Percentiles rank a stretch among this genome's conserved stretches.
Conservation (phyloP, 2,113 vertebrate species). For the Columba livia region DNA sequence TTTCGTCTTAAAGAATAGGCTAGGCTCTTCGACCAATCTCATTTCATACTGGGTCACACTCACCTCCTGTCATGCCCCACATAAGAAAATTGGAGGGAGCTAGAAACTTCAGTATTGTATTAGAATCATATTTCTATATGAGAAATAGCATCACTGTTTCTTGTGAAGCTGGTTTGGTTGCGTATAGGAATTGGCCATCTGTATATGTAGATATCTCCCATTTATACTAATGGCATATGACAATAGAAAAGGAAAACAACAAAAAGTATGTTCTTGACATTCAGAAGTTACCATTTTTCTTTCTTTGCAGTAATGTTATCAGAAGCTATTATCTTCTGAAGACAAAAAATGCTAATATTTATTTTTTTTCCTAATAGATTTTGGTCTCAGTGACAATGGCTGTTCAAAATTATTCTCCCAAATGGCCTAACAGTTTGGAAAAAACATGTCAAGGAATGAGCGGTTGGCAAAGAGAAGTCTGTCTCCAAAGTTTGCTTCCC, state of each 20-base stretch:
- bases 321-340: not conserved
- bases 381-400: not conserved
- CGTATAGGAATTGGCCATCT: not conserved
- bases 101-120: not conserved
- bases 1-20: not conserved
- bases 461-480: not conserved
- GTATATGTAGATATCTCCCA: not conserved
- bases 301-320: not conserved
- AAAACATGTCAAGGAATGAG: not conserved
- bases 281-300: not conserved
- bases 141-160: not conserved
- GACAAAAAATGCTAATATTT: not conserved
- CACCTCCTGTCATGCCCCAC: not conserved
- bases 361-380: not conserved
- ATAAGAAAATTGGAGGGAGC: not conserved
- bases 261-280: not conserved
- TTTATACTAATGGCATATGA: not conserved
- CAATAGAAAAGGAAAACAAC: not conserved
- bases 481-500: not conserved
- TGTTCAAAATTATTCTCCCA: not conserved
- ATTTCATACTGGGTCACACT: not conserved
- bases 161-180: not conserved
- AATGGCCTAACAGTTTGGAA: not conserved
- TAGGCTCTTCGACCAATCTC: not conserved
- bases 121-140: not conserved